Base-by-base conservation (phyloP, 2,888 invertebrate species). In the Peribatodes rhomboidaria region DNA sequence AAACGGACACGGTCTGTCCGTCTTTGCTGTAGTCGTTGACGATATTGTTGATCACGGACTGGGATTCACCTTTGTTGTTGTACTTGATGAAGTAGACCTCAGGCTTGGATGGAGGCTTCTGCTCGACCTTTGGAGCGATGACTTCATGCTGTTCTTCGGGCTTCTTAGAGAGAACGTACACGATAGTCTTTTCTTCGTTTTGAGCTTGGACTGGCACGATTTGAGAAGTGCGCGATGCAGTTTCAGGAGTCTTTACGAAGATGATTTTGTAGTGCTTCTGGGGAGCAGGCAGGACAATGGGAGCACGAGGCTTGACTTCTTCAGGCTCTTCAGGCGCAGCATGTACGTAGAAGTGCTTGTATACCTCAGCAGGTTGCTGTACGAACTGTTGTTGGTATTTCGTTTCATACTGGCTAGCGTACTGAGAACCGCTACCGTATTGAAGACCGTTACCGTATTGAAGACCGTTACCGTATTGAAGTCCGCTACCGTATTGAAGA, bases 221-320 rank as follows among this genome's bases (percentile, higher is more conserved):
- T 68, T 96, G 96, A 2, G 95, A 95, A 37, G 95, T 94, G 39
- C 94, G 94, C 47, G 94, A 94, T 69, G 95, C 94, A 3, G 31
- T 37, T 37, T 95, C 93, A 53, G 96, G 96, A 10, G 96, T 95
- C 85, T 96, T 96, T 81, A 97, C 96, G 92, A 97, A 96, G 84
- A 97, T 96, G 75, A 97, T 96, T 83, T 96, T 96, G 94, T 96
- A 96, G 83, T 96, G 96, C 77, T 96, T 96, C 82, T 96, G 96
- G 18, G 96, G 93, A 35, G 96, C 94, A 6, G 95, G 95, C 1
- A 94, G 85, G 1, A 94, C 91, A 0, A 92, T 84, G 61, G 95
- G 94, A 13, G 95, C 94, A 71, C 95, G 94, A 59, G 92, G 88
- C 61, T 94, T 95, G 50, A 94, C 88, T 69, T 87, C 83, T 77